phyloP scores from a whole-genome alignment of 1,140 invertebrate species.

The Drosophila watanabei region DNA sequence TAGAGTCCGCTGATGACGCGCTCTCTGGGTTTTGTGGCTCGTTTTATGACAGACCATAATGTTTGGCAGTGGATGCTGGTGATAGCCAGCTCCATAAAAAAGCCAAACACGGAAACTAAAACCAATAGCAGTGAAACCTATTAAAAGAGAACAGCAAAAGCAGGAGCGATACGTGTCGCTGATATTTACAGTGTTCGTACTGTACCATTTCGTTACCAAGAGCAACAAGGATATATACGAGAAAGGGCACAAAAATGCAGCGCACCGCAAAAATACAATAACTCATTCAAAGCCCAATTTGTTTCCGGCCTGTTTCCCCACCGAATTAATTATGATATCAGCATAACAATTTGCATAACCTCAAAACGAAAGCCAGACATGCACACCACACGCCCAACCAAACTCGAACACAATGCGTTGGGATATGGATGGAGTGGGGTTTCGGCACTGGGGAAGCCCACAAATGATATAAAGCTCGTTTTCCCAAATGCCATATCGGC shows the following conservation, averaged over 20 bases:
- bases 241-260: slow-evolving; percentile 58
- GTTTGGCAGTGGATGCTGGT: slow-evolving; percentile 2
- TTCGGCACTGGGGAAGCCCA: not conserved
- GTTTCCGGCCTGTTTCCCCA: slow-evolving; percentile 81
- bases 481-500: slow-evolving; percentile 81
- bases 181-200: slow-evolving; percentile 7
- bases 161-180: slow-evolving; percentile 24
- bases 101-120: slow-evolving; percentile 26
- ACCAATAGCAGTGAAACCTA: slow-evolving; percentile 45
- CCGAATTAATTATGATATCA: slow-evolving; percentile 84
- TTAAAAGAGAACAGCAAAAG: slow-evolving; percentile 12
- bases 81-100: slow-evolving; percentile 26
- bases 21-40: slow-evolving; percentile 22
- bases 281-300: slow-evolving; percentile 83
- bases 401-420: slow-evolving; percentile 26
- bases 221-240: slow-evolving; percentile 1
- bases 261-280: slow-evolving; percentile 75
- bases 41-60: slow-evolving; percentile 39
- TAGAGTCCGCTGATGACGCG: slow-evolving; percentile 34
- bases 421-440: slow-evolving; percentile 3
- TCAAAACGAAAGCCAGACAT: slow-evolving; percentile 78
- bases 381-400: slow-evolving; percentile 6
- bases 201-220: not conserved
- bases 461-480: slow-evolving; percentile 77
- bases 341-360: slow-evolving; percentile 83